Evolutionary conservation across 2,113 vertebrate species (phyloP).

Genomic region (Corydoras maculifer): DNA sequence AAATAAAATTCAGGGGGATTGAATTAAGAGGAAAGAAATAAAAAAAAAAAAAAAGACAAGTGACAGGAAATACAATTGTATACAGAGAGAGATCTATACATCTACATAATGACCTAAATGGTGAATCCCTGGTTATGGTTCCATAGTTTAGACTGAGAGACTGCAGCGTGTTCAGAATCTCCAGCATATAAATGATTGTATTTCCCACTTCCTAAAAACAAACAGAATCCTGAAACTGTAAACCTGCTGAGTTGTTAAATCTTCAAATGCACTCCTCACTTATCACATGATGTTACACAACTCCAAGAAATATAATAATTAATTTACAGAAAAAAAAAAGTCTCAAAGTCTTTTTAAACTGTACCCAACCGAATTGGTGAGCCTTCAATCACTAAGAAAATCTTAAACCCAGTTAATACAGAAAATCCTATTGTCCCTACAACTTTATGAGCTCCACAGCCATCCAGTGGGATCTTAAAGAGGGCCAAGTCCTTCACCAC

Average conservation of each 20-base stretch:
- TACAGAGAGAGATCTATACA: neutral
- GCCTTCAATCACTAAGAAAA: neutral
- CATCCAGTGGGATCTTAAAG: slow-evolving; percentile 67
- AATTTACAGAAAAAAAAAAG: too few relatives aligned
- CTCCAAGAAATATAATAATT: too few relatives aligned
- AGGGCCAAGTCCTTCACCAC: slow-evolving; percentile 57
- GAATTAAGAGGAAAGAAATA: too few relatives aligned
- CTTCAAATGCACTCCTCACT: too few relatives aligned
- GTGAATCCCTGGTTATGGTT: slow-evolving; percentile 67
- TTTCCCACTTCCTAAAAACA: slow-evolving; percentile 56
- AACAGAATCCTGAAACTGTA: neutral
- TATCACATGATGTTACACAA: too few relatives aligned
- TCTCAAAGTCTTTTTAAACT: too few relatives aligned
- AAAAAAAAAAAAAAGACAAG: too few relatives aligned
- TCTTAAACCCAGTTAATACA: neutral
- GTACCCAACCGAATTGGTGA: too few relatives aligned
- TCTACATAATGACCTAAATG: slow-evolving; percentile 55
- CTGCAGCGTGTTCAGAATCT: slow-evolving; percentile 59
- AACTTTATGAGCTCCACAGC: slow-evolving; percentile 61
- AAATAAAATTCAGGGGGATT: too few relatives aligned
- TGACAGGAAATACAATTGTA: neutral
- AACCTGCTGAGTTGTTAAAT: neutral
- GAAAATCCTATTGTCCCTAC: slow-evolving; percentile 44
- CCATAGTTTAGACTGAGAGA: slow-evolving; percentile 61
- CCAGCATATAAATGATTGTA: slow-evolving; percentile 62